These are phyloP conservation scores for Cyprinella venusta DNA, from an alignment of 2,797 vertebrate genomes.

Conservation along the genomic window DNA sequence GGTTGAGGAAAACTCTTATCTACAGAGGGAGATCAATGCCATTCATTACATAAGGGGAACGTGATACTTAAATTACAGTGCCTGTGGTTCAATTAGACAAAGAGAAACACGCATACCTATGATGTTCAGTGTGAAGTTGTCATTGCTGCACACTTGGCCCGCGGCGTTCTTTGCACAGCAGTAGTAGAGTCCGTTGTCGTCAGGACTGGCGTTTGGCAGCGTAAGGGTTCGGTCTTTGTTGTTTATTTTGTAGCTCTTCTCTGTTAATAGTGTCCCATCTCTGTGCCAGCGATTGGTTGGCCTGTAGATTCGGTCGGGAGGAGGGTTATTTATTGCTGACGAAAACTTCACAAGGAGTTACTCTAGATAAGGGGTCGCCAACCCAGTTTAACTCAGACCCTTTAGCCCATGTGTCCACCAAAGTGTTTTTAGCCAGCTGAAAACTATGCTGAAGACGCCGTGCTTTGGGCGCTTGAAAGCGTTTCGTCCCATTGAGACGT, in stretches of 20 bases:
- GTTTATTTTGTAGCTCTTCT: constrained; percentile 77
- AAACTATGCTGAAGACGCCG: no score
- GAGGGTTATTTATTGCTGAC: neutral
- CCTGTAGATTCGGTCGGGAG: constrained; percentile 62
- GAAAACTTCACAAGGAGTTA: neutral
- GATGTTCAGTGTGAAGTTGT: constrained; percentile 83
- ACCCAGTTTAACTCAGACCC: neutral
- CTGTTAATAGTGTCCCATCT: constrained; percentile 72
- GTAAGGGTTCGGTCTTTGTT: constrained; percentile 84
- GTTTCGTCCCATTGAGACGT: no score
- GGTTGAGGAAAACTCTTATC: constrained; percentile 84
- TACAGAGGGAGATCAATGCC: constrained; percentile 54
- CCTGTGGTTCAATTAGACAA: neutral
- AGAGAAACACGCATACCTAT: constrained; percentile 73
- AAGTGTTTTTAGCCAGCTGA: no score
- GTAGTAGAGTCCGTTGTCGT: constrained; percentile 82
- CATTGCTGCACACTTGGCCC: constrained; percentile 79
- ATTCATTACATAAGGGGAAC: neutral
- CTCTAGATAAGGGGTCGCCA: neutral
- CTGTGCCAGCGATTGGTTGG: constrained; percentile 84
- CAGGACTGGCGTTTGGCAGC: constrained; percentile 74
- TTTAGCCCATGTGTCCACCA: no score
- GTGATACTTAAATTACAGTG: neutral
- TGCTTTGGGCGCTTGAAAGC: no score
- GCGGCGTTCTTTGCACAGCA: constrained; percentile 84